These are phyloP conservation scores for Ophonus ardosiacus DNA, from an alignment of 2,888 invertebrate genomes.

Conservation along the genomic window DNA sequence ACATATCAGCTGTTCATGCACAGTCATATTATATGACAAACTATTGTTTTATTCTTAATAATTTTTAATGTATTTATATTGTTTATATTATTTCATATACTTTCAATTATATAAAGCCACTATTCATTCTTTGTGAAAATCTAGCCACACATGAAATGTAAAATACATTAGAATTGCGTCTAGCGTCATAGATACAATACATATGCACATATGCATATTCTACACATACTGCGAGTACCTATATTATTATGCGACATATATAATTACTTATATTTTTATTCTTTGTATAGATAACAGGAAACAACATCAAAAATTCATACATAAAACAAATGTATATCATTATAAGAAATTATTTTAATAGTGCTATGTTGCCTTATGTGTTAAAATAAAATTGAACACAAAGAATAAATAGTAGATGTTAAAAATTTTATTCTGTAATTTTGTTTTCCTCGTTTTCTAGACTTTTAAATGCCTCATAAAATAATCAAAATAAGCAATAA, in stretches of 20 bases:
- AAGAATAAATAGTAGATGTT: background rate
- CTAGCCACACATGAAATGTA: too few relatives aligned
- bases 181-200: slow-evolving; percentile 11
- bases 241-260: slow-evolving; percentile 50
- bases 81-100: too few relatives aligned
- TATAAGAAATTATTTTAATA: slow-evolving; percentile 16
- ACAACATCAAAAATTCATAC: slow-evolving; percentile 55
- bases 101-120: background rate
- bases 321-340: slow-evolving; percentile 49
- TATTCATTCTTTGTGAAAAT: background rate
- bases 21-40: too few relatives aligned
- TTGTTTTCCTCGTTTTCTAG: background rate
- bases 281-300: slow-evolving; percentile 55
- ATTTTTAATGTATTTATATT: too few relatives aligned
- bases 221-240: slow-evolving; percentile 4
- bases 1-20: too few relatives aligned
- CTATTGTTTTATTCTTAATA: too few relatives aligned
- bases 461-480: background rate
- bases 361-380: slow-evolving; percentile 1
- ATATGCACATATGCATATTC: slow-evolving; percentile 18
- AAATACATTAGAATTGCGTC: background rate
- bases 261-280: slow-evolving; percentile 48
- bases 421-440: background rate
- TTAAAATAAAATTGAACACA: background rate
- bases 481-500: slow-evolving; percentile 9